Evolutionary conservation across 1,140 invertebrate species (phyloP).

Genomic region (Schmidtea mediterranea): DNA sequence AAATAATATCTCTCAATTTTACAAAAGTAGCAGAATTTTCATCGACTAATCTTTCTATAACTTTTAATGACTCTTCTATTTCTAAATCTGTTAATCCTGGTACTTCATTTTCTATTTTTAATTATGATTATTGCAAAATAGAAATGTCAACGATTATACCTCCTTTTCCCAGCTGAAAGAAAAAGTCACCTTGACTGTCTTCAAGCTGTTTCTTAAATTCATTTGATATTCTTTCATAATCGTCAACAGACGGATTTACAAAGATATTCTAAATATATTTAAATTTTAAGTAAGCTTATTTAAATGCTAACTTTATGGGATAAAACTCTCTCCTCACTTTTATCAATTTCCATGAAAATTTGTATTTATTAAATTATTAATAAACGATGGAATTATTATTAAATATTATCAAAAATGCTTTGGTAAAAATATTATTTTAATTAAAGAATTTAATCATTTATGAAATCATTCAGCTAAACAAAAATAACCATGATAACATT

Average conservation of each 20-base stretch:
- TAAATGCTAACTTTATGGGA: too few species aligned
- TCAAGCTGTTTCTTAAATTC: background rate
- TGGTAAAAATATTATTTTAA: too few species aligned
- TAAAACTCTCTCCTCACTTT: too few species aligned
- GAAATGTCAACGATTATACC: background rate
- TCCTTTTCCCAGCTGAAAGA: background rate
- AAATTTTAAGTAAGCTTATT: too few species aligned
- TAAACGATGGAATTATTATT: too few species aligned
- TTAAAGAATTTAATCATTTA: too few species aligned
- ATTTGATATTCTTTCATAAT: background rate
- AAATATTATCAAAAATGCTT: too few species aligned
- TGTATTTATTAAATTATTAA: too few species aligned
- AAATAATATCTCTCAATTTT: background rate
- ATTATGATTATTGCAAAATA: too few species aligned
- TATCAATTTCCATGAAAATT: too few species aligned
- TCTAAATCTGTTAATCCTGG: background rate
- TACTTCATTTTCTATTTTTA: background rate
- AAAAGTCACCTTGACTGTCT: background rate
- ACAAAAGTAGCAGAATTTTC: background rate
- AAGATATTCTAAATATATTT: background rate
- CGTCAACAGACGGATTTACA: background rate
- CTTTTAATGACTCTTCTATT: background rate
- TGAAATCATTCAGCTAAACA: too few species aligned
- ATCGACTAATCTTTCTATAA: background rate
- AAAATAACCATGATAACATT: too few species aligned